Evolutionary conservation across 2,888 invertebrate genomes (phyloP).

Genomic region (Hydraecia micacea): DNA sequence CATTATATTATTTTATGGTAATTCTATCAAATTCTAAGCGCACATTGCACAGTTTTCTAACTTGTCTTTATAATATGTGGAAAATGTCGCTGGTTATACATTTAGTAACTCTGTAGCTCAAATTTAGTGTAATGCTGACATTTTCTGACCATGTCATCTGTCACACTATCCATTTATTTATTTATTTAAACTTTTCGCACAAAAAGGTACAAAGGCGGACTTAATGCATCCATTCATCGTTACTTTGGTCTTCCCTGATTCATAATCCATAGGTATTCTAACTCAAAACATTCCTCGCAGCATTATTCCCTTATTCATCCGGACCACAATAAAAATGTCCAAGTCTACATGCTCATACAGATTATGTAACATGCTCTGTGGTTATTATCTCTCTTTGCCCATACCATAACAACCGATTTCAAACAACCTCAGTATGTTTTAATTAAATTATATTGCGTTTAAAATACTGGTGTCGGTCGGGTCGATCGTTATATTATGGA

Average conservation of each 20-base stretch:
- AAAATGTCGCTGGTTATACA: no score
- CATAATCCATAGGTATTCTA: not conserved
- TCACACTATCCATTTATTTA: not conserved
- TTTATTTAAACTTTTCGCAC: no score
- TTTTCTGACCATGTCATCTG: not conserved
- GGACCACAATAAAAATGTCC: not conserved
- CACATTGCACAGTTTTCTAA: no score
- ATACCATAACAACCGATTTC: not conserved
- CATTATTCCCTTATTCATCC: not conserved
- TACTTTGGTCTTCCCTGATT: no score
- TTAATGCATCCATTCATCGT: not conserved
- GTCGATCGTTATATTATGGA: not conserved
- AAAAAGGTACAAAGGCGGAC: no score
- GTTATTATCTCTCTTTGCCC: not conserved
- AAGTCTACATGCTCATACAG: not conserved
- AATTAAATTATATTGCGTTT: no score
- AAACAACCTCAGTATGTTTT: not conserved
- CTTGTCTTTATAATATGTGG: no score
- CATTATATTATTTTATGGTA: no score
- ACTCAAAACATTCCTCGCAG: not conserved
- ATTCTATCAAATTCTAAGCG: no score
- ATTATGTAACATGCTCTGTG: not conserved
- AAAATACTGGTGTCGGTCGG: no score
- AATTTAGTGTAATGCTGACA: no score
- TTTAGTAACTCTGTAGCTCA: no score